These are phyloP conservation scores for Megaleporinus macrocephalus DNA, from an alignment of 2,113 vertebrate genomes.

Conservation along the genomic window DNA sequence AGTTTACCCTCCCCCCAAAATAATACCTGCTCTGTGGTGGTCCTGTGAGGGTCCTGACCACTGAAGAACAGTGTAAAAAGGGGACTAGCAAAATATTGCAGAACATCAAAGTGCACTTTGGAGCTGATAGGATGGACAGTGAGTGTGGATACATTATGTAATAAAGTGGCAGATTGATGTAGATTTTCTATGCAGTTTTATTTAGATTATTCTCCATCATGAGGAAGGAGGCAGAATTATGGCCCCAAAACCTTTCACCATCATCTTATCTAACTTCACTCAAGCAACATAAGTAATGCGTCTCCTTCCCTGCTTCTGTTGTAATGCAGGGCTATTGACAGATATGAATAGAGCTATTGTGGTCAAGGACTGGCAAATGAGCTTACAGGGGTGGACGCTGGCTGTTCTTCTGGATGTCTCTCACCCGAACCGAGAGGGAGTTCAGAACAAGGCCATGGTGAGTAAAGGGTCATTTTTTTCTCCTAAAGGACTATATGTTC, in stretches of 20 bases:
- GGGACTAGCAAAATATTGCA: too few species aligned
- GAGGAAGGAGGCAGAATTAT: neutral
- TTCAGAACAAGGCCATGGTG: conserved; percentile 6
- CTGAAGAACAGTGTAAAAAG: too few species aligned
- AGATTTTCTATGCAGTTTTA: neutral
- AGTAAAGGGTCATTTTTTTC: neutral
- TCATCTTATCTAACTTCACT: neutral
- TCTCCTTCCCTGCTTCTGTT: neutral
- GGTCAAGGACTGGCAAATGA: neutral
- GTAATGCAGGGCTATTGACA: conserved; percentile 31
- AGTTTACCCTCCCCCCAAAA: too few species aligned
- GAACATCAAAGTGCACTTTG: too few species aligned
- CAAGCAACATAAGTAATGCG: neutral
- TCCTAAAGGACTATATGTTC: conserved; percentile 16
- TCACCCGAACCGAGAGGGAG: neutral
- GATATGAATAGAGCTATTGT: conserved; percentile 39
- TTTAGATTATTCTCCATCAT: neutral
- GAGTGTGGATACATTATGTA: too few species aligned
- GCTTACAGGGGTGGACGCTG: neutral
- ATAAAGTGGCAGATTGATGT: too few species aligned
- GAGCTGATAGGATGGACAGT: too few species aligned
- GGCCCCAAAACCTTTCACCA: neutral
- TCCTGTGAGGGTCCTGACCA: too few species aligned
- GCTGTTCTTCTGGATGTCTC: conserved; percentile 30
- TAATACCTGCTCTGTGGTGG: too few species aligned